phyloP scores from a whole-genome alignment of 2,888 invertebrate species.

The Eupithecia pulchellata region DNA sequence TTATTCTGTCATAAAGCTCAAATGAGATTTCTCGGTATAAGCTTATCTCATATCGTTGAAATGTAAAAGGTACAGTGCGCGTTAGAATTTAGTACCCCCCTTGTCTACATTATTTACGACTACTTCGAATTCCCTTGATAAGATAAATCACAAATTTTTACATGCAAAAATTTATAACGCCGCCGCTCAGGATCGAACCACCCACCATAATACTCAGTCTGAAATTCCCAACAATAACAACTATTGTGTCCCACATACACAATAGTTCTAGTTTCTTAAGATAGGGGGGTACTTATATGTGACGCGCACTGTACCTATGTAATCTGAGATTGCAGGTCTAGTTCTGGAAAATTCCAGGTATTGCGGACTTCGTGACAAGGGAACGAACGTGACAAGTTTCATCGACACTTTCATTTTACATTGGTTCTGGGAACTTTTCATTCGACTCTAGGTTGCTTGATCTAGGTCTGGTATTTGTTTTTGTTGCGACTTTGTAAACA shows the following conservation, averaged over 20 bases:
- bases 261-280: too few species aligned
- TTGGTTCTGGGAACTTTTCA: neutral
- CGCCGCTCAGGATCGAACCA: too few species aligned
- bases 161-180: too few species aligned
- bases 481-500: slow-evolving; percentile 8
- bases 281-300: too few species aligned
- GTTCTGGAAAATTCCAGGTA: slow-evolving; percentile 10
- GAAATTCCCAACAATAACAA: too few species aligned
- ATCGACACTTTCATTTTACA: slow-evolving; percentile 2
- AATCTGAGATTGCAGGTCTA: neutral
- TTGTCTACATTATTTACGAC: too few species aligned
- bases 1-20: neutral
- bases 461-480: neutral
- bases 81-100: too few species aligned
- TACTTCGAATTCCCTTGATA: too few species aligned
- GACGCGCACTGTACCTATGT: too few species aligned
- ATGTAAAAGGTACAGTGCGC: neutral
- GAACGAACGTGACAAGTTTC: neutral
- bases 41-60: slow-evolving; percentile 3
- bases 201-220: too few species aligned
- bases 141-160: too few species aligned
- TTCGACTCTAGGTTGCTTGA: neutral
- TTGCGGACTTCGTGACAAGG: neutral
- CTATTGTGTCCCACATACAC: too few species aligned
- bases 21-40: neutral